Evolutionary conservation across 1,140 invertebrate species (phyloP).

Genomic region (Lethrus apterus): DNA sequence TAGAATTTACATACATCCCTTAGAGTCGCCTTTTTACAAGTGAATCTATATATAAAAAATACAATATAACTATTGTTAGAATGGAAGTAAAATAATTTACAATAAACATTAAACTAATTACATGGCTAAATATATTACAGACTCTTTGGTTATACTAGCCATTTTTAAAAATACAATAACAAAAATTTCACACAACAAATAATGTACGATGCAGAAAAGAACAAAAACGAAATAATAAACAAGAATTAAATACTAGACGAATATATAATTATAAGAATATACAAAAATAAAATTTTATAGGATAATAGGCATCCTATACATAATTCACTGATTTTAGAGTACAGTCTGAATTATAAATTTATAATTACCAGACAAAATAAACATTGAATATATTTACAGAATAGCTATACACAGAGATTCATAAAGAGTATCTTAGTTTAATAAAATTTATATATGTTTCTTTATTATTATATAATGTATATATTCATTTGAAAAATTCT

Average conservation of each 20-base stretch:
- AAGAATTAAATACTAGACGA: conserved; percentile 8
- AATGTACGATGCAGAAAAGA: conserved; percentile 2
- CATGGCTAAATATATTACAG: conserved; percentile 36
- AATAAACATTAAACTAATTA: conserved; percentile 15
- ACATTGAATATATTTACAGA: conserved; percentile 20
- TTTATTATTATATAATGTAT: conserved; percentile 14
- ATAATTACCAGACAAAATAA: conserved; percentile 9
- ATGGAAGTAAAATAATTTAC: conserved; percentile 22
- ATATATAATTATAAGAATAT: conserved; percentile 4
- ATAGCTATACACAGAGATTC: conserved; percentile 20
- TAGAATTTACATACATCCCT: conserved; percentile 33
- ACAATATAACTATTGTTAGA: conserved; percentile 28
- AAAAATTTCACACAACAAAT: conserved; percentile 11
- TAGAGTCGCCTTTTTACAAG: conserved; percentile 33
- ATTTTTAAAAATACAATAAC: conserved; percentile 13
- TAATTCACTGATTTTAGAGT: conserved; percentile 5
- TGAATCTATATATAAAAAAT: conserved; percentile 30
- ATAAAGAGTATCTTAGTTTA: conserved; percentile 17
- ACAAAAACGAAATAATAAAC: conserved; percentile 2
- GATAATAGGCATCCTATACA: conserved; percentile 4
- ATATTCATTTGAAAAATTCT: conserved; percentile 29
- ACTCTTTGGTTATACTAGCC: conserved; percentile 37
- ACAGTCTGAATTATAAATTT: conserved; percentile 12
- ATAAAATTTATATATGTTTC: conserved; percentile 16
- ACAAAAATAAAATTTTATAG: conserved; percentile 15